Evolutionary conservation across 1,140 invertebrate genomes (phyloP), one percentile per base, ranked within the genome.

Genomic region (Aricia agestis): DNA sequence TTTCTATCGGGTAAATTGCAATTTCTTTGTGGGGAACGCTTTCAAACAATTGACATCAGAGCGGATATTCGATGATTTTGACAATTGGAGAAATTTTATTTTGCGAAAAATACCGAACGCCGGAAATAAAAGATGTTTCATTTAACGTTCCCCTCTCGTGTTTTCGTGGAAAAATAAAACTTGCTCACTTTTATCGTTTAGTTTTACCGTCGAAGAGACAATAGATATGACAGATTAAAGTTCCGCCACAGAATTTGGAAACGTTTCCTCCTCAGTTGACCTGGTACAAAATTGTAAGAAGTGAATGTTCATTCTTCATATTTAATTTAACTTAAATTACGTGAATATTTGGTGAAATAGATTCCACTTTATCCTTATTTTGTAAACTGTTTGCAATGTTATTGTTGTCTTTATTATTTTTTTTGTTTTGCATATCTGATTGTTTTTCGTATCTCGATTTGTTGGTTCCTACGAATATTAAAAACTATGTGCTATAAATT

Each of bases 11-110:
- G 59, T 25, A 63, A 63, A 63, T 63, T 63, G 59, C 59, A 63
- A 63, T 63, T 63, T 63, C 59, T 63, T 63, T 63, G 59, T 63
- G 17, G 59, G 59, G 17, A 19, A 25, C 59, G 59, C 59, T 63
- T 63, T 63, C 59, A 63, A 63, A 63, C 59, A 63, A 63, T 63
- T 63, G 59, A 63, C 59, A 25, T 63, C 59, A 6, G 19, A 63
- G 59, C 59, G 59, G 59, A 63, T 63, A 59, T 59, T 59, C 58
- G 59, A 19, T 63, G 59, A 63, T 63, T 63, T 63, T 63, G 59
- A 63, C 59, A 63, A 63, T 63, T 63, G 59, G 59, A 52, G 45
- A 63, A 63, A 63, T 63, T 63, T 63, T 25, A 63, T 63, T 63
- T 63, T 63, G 59, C 18, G 59, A 63, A 63, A 63, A 52, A 52